Percentiles rank a stretch among this genome's conserved stretches.
These are phyloP conservation scores for Pagetopsis macropterus DNA, from an alignment of 2,797 vertebrate species.

Conservation along the genomic window DNA sequence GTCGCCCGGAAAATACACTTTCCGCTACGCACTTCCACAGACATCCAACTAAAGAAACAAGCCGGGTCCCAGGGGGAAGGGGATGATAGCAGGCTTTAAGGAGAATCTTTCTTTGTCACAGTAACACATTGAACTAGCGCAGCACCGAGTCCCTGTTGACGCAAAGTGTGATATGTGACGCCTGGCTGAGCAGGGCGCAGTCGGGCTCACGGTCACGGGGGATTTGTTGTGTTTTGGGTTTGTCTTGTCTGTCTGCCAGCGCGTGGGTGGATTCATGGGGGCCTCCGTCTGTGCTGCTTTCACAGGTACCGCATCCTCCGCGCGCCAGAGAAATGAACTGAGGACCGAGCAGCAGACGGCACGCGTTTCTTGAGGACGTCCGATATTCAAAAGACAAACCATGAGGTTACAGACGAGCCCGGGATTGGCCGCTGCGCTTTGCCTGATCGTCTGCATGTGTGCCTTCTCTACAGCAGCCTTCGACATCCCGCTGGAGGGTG, in stretches of 20 bases:
- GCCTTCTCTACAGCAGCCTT: constrained; percentile 70
- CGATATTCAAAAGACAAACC: constrained; percentile 52
- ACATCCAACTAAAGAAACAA: constrained; percentile 71
- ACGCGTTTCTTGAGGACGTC: constrained; percentile 57
- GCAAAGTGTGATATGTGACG: constrained; percentile 52
- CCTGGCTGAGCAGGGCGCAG: constrained; percentile 69
- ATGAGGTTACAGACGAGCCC: constrained; percentile 76
- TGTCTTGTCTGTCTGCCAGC: constrained; percentile 57
- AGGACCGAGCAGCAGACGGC: constrained; percentile 55
- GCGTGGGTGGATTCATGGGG: constrained; percentile 69
- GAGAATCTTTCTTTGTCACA: constrained; percentile 65
- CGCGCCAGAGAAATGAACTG: constrained; percentile 80
- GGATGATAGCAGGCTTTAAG: constrained; percentile 66
- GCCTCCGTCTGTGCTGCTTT: constrained; percentile 62
- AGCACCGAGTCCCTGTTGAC: constrained; percentile 54
- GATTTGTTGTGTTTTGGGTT: constrained; percentile 72
- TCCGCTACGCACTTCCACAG: constrained; percentile 39
- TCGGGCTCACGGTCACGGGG: constrained; percentile 57
- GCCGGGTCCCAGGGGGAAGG: constrained; percentile 49
- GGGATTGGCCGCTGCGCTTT: constrained; percentile 54
- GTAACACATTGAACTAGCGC: constrained; percentile 46
- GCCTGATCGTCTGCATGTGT: constrained; percentile 66
- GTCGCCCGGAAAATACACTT: constrained; percentile 40
- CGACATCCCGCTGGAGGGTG: constrained; percentile 85
- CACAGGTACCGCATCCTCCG: constrained; percentile 71